Evolutionary conservation across 2,113 vertebrate genomes (phyloP), one percentile per base, ranked within the genome.

Genomic region (Tonatia bakeri): DNA sequence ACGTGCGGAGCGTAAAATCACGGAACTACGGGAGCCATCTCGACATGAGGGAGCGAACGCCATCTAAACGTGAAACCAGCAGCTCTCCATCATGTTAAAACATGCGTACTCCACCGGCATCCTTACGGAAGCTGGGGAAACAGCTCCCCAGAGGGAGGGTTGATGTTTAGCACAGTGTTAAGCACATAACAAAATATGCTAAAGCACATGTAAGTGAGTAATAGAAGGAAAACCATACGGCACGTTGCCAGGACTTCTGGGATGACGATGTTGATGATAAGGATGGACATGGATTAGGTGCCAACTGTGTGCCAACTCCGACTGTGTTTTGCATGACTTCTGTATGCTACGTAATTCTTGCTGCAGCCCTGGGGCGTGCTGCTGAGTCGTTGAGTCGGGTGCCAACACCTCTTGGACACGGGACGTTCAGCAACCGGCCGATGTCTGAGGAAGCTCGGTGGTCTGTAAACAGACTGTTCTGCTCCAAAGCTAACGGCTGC

Each of bases 1-100:
- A 76, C 72, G 95, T 72, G 52, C 72, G n/a, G 47, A 95, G 52
- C 56, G 26, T 70, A 93, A 94, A 95, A 94, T 90, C 91, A 22
- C 59, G 10, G 61, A 87, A 77, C 64, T 70, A 11, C 26, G 43
- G 47, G 67, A 91, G 43, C 20, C 59, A 73, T 52, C 52, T 82
- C 54, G 1, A 64, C 45, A 76, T 75, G 64, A 90, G 45, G 83
- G 50, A 80, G 7, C 54, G 0, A 59, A 26, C 61, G 26, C 14
- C 87, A 20, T 93, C 87, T 80, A 86, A 87, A 65, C 72, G 52
- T 84, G 59, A 86, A 91, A 67, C 65, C 72, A 87, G 36, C 56
- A 72, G 36, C 89, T 85, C 65, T 91, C 91, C 24, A 16, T 75
- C 50, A 24, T 28, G 16, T 67, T 61, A 61, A 81, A 93, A 69